A percentile compares a stretch with the other conserved stretches of the same genome.
These are phyloP conservation scores for Oreochromis tanganicae DNA, from an alignment of 2,113 vertebrate genomes.

Conservation along the genomic window DNA sequence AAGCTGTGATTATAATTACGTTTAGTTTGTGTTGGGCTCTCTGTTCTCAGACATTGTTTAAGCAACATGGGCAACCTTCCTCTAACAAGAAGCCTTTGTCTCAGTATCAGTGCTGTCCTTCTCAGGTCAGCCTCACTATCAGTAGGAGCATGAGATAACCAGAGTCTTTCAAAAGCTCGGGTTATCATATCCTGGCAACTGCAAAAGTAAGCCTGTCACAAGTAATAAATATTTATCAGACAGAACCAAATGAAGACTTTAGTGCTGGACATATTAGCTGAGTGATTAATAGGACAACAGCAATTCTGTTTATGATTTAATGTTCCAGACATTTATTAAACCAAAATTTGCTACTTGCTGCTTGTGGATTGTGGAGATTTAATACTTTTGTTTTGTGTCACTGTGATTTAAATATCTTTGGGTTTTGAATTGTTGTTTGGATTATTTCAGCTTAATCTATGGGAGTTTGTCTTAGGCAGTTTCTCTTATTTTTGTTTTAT, in stretches of 20 bases:
- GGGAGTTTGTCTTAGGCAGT: fast-evolving
- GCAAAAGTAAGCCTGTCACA: not conserved
- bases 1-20: not conserved
- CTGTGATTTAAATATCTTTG: not conserved
- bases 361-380: not conserved
- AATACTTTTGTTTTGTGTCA: not conserved
- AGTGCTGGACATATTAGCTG: not conserved
- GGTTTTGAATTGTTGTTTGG: not conserved
- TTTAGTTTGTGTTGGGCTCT: slow-evolving; percentile 5
- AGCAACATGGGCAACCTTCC: not conserved
- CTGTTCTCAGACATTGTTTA: not conserved
- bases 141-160: not conserved
- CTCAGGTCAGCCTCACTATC: slow-evolving; percentile 33
- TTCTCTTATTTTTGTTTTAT: not conserved
- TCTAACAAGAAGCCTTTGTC: slow-evolving; percentile 54
- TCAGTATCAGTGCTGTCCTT: slow-evolving; percentile 18
- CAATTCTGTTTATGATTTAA: not conserved
- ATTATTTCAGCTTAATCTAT: not conserved
- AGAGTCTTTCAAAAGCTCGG: not conserved
- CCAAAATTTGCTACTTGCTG: not conserved
- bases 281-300: not conserved
- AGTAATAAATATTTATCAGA: not conserved
- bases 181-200: not conserved
- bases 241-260: not conserved
- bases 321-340: not conserved